A percentile compares a stretch with the other conserved stretches of the same genome.
Conservation (phyloP, 2,113 vertebrate genomes). For the Microtus richardsoni region DNA sequence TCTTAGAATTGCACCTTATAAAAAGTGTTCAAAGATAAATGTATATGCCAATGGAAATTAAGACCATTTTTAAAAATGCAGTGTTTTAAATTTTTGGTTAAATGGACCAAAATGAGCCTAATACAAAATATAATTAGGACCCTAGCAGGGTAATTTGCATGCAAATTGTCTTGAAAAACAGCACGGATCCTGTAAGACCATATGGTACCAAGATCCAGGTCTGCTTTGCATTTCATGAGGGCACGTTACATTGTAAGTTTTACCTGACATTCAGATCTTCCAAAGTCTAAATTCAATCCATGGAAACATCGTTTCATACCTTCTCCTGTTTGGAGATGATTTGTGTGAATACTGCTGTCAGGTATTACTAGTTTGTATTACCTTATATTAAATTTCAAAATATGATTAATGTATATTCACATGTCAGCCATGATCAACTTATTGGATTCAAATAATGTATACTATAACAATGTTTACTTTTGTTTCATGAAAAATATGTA, state of each 20-base stretch:
- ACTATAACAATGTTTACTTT: neutral
- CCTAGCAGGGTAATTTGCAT: neutral
- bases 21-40: neutral
- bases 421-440: neutral
- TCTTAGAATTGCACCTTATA: neutral
- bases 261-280: neutral
- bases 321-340: neutral
- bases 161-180: neutral
- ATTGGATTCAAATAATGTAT: conserved; percentile 7
- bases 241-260: neutral
- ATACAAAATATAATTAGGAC: neutral
- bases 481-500: neutral
- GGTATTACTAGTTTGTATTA: neutral
- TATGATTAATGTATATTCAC: neutral
- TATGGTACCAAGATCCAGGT: neutral
- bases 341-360: neutral
- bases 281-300: neutral
- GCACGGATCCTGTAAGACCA: neutral
- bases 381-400: conserved; percentile 14
- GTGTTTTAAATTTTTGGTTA: neutral
- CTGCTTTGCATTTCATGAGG: neutral
- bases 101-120: neutral
- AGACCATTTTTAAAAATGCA: neutral
- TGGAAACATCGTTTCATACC: neutral
- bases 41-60: neutral